Conservation (phyloP, 1,140 invertebrate genomes). For the Zophobas morio region DNA sequence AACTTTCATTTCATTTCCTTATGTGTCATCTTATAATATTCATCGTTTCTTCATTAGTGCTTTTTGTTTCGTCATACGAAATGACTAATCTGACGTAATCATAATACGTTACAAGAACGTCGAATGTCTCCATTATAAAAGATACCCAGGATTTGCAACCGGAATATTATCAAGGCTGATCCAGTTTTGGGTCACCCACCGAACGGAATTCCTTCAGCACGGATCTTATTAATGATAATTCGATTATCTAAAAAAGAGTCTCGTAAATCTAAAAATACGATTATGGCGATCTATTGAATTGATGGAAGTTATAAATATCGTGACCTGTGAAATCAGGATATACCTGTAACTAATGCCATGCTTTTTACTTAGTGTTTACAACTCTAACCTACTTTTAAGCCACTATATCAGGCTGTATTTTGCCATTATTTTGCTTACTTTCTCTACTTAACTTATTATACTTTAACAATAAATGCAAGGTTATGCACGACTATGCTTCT, state of each 20-base stretch:
- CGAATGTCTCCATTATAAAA: conserved; percentile 10
- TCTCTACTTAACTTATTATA: conserved; percentile 32
- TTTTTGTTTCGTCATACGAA: conserved; percentile 10
- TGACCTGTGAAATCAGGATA: conserved; percentile 12
- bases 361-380: conserved; percentile 28
- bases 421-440: conserved; percentile 30
- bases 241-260: not conserved
- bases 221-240: not conserved
- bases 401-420: conserved; percentile 9
- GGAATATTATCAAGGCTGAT: conserved; percentile 32
- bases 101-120: conserved; percentile 2
- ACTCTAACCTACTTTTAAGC: conserved; percentile 26
- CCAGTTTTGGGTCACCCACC: conserved; percentile 30
- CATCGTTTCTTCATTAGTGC: not conserved
- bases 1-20: not conserved
- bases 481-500: conserved; percentile 4
- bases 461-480: conserved; percentile 24
- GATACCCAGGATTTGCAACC: conserved; percentile 27
- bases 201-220: conserved; percentile 14
- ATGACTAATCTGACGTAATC: conserved; percentile 16
- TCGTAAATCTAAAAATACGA: not conserved
- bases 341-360: not conserved
- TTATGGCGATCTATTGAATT: conserved; percentile 2
- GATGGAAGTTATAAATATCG: conserved; percentile 5
- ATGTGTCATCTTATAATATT: not conserved